Conservation (phyloP, 2,797 vertebrate species). For the Scarus forsteni region DNA sequence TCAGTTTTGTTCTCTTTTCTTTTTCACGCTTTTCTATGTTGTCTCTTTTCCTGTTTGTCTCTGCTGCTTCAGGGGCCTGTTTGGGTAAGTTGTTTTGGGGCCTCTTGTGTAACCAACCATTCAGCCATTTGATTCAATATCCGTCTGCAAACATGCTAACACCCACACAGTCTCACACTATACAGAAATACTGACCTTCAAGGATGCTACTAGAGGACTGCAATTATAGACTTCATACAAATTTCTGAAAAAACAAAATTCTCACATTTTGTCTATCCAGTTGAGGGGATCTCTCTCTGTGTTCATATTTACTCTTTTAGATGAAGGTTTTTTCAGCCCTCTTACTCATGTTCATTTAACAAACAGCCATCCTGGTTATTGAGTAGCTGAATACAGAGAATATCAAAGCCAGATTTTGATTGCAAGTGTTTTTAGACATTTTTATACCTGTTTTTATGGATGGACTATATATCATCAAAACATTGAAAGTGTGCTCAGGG, state of each 20-base stretch:
- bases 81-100: conserved; percentile 86
- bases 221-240: conserved; percentile 37
- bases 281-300: conserved; percentile 9
- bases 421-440: too few relatives aligned
- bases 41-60: conserved; percentile 83
- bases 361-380: not conserved
- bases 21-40: conserved; percentile 66
- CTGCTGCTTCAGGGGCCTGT: conserved; percentile 89
- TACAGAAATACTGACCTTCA: conserved; percentile 49
- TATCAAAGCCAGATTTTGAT: too few relatives aligned
- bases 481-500: too few relatives aligned
- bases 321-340: not conserved
- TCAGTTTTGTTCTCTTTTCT: conserved; percentile 14
- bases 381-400: not conserved
- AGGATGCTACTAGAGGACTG: conserved; percentile 24
- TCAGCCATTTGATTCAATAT: conserved; percentile 47
- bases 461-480: too few relatives aligned
- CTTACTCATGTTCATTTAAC: not conserved
- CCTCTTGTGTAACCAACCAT: conserved; percentile 53
- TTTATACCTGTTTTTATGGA: too few relatives aligned
- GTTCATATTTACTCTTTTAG: not conserved
- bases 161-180: conserved; percentile 17
- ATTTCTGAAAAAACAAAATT: conserved; percentile 21
- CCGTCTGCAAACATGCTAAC: conserved; percentile 41
- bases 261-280: not conserved